These are phyloP conservation scores for Coenonympha glycerion DNA, from an alignment of 2,888 invertebrate species.

Conservation along the genomic window DNA sequence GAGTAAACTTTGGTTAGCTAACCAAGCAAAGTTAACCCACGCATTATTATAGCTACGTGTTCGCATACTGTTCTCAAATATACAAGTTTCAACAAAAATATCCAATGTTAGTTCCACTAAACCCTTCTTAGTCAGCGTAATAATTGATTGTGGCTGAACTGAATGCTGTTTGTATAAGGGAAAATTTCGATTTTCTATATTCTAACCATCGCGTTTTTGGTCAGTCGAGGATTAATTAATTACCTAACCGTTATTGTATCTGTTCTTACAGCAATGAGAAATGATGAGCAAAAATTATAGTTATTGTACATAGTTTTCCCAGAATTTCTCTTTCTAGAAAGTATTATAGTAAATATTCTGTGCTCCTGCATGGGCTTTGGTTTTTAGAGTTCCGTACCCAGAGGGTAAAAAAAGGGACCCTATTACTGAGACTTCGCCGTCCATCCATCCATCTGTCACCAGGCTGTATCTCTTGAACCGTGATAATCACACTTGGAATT, in stretches of 20 bases:
- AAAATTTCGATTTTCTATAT: background rate
- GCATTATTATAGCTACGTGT: too few species aligned
- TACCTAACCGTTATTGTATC: background rate
- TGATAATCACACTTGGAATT: too few species aligned
- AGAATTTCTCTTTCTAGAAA: too few species aligned
- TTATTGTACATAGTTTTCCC: too few species aligned
- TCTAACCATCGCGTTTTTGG: background rate
- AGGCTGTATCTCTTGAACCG: too few species aligned
- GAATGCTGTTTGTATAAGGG: background rate
- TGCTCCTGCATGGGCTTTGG: too few species aligned
- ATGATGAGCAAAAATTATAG: too few species aligned
- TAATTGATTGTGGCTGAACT: background rate
- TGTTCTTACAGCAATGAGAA: background rate
- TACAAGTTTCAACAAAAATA: background rate
- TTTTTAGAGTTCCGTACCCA: too few species aligned
- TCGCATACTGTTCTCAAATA: background rate
- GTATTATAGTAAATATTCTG: too few species aligned
- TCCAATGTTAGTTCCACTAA: background rate
- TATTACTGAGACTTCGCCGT: too few species aligned
- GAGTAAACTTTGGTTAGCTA: background rate
- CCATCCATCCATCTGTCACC: too few species aligned
- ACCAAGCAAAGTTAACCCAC: background rate
- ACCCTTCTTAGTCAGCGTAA: background rate
- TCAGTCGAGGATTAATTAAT: background rate
- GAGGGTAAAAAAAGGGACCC: too few species aligned